A percentile compares a stretch with the other conserved stretches of the same genome.
Conservation (phyloP, 2,888 invertebrate genomes). For the Pristionchus mayeri region DNA sequence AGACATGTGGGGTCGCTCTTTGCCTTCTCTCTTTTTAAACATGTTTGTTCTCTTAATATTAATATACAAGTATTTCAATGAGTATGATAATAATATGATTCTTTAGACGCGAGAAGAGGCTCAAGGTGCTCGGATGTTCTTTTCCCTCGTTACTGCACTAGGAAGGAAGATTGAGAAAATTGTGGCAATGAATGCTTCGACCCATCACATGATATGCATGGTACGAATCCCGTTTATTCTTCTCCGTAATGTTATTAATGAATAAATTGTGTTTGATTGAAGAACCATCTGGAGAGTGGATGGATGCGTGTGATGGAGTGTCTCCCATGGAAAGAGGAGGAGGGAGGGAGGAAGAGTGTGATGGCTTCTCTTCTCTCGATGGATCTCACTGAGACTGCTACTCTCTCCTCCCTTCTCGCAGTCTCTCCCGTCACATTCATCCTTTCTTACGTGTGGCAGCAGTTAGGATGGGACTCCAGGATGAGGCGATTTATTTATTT, state of each 20-base stretch:
- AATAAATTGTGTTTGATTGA: too few relatives aligned
- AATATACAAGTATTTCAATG: background rate
- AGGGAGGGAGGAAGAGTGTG: background rate
- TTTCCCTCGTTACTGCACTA: background rate
- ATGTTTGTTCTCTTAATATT: too few relatives aligned
- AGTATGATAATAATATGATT: background rate
- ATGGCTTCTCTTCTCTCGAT: background rate
- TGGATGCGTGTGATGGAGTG: conserved; percentile 21
- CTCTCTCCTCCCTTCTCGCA: background rate
- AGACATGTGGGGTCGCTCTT: too few relatives aligned
- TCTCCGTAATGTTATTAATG: too few relatives aligned
- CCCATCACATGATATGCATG: background rate
- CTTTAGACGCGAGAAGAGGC: background rate
- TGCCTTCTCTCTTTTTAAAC: too few relatives aligned
- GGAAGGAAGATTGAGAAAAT: background rate
- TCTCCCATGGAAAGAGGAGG: conserved; percentile 21
- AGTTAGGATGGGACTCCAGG: conserved; percentile 6
- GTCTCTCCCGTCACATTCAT: conserved; percentile 9
- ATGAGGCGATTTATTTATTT: background rate
- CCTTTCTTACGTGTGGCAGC: conserved; percentile 29
- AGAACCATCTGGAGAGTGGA: conserved; percentile 6
- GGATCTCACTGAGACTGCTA: background rate
- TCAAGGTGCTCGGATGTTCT: background rate
- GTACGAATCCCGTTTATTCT: background rate
- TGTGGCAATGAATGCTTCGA: background rate